phyloP scores from a whole-genome alignment of 2,888 invertebrate species.

The Hydraecia micacea region DNA sequence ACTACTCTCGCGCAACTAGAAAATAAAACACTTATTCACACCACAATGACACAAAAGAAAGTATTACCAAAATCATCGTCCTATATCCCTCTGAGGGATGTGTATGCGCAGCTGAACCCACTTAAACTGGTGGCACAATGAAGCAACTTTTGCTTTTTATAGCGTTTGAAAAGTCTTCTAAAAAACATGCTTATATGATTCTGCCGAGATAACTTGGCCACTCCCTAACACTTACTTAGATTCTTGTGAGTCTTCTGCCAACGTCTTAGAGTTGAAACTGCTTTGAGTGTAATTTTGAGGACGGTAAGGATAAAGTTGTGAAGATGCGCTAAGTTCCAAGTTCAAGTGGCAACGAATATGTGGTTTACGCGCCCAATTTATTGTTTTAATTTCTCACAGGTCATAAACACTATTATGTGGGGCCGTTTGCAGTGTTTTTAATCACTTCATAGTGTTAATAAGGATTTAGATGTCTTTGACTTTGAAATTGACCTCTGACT shows the following conservation, averaged over 20 bases:
- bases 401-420: slow-evolving; percentile 37
- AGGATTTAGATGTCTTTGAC: slow-evolving; percentile 28
- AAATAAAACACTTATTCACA: slow-evolving; percentile 66
- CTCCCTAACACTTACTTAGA: slow-evolving; percentile 16
- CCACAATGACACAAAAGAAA: slow-evolving; percentile 67
- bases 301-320: slow-evolving; percentile 60
- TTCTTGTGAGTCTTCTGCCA: slow-evolving; percentile 35
- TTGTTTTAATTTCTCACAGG: slow-evolving; percentile 70
- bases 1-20: slow-evolving; percentile 32
- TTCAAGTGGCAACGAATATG: slow-evolving; percentile 71
- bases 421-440: slow-evolving; percentile 26
- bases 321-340: slow-evolving; percentile 78
- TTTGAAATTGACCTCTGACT: slow-evolving; percentile 46
- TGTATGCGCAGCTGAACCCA: slow-evolving; percentile 75
- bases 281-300: not conserved
- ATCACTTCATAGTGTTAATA: slow-evolving; percentile 14
- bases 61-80: slow-evolving; percentile 82
- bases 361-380: slow-evolving; percentile 72
- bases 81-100: slow-evolving; percentile 71
- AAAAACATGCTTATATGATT: slow-evolving; percentile 83
- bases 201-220: slow-evolving; percentile 68
- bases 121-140: slow-evolving; percentile 79
- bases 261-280: slow-evolving; percentile 56
- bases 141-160: slow-evolving; percentile 83
- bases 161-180: slow-evolving; percentile 82